Base-by-base conservation (phyloP, 2,113 vertebrate genomes). In the Bostrychus sinensis region DNA sequence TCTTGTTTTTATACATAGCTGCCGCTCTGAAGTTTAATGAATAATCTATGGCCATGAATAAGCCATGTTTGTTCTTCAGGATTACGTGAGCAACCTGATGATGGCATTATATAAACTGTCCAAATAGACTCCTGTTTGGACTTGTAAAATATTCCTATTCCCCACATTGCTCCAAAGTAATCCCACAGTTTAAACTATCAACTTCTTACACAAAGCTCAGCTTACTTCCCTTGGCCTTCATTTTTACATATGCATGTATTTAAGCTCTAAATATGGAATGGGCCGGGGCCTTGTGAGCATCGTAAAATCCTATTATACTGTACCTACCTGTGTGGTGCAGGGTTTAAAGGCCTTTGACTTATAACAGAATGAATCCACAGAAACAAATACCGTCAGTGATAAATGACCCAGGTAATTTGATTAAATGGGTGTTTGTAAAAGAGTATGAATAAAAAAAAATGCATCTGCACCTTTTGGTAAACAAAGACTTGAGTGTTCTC, bases 401-500 rank as follows among this genome's bases (percentile, higher is more conserved):
- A 70, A 86, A 79, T 60, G 78, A 80, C 77, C 19, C 65, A 62
- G 77, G 64, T 75, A 88, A 92, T 89, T 88, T 75, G 70, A 86
- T 90, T 90, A 85, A 74, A 69, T 30, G 46, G 66, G 77, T 78
- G 72, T 79, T 51, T 62, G 51, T n/a, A n/a, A n/a, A n/a, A 75
- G 72, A 65, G 83, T 80, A 71, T 30, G 65, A 77, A 85, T 75
- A 56, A 72, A 83, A 86, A 89, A 77, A 78, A 85, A 86, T 85
- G 13, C 37, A 38, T 13, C 37, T 38, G 14, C 37, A 32, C 85
- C 86, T 82, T 88, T 84, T 79, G 53, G 7, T 19, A 72, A 88
- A 90, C 85, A 91, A 88, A 86, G n/a, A n/a, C n/a, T n/a, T n/a
- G n/a, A 77, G 77, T 88, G 88, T 89, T 89, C 89, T 82, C 88